Evolutionary conservation across 2,113 vertebrate species (phyloP).

Genomic region (Passer domesticus): DNA sequence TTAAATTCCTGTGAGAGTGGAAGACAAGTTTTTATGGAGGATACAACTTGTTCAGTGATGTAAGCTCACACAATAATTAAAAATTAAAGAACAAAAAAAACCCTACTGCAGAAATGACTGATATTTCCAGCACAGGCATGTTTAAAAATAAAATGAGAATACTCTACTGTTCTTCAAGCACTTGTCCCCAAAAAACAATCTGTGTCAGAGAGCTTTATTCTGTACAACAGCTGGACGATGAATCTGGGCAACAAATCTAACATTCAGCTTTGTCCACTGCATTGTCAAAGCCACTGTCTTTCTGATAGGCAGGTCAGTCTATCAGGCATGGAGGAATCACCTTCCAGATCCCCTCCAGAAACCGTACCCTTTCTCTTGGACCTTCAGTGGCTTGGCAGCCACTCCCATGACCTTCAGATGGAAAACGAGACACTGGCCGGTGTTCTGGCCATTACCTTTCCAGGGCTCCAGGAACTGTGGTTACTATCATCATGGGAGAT

Average conservation of each 20-base stretch:
- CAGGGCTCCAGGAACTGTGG: slow-evolving; percentile 6
- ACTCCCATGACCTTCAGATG: neutral
- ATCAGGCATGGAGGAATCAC: neutral
- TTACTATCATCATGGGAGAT: neutral
- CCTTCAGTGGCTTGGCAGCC: neutral
- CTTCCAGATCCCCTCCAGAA: neutral
- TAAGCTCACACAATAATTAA: slow-evolving; percentile 25
- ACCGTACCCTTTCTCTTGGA: neutral
- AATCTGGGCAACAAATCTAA: neutral
- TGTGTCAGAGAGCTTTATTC: neutral
- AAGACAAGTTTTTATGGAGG: slow-evolving; percentile 72
- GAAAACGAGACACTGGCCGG: neutral
- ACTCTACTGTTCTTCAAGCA: slow-evolving; percentile 6
- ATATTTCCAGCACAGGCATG: neutral
- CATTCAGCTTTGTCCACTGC: neutral
- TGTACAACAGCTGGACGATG: rapidly evolving
- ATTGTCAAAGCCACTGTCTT: neutral
- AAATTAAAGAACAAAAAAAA: neutral
- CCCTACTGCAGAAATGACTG: neutral
- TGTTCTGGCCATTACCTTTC: neutral
- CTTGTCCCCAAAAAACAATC: neutral
- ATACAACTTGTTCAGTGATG: slow-evolving; percentile 70
- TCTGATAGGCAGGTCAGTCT: neutral
- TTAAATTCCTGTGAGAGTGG: slow-evolving; percentile 65
- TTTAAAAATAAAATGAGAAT: neutral